phyloP scores from a whole-genome alignment of 2,113 vertebrate species.

The Oncorhynchus tshawytscha region DNA sequence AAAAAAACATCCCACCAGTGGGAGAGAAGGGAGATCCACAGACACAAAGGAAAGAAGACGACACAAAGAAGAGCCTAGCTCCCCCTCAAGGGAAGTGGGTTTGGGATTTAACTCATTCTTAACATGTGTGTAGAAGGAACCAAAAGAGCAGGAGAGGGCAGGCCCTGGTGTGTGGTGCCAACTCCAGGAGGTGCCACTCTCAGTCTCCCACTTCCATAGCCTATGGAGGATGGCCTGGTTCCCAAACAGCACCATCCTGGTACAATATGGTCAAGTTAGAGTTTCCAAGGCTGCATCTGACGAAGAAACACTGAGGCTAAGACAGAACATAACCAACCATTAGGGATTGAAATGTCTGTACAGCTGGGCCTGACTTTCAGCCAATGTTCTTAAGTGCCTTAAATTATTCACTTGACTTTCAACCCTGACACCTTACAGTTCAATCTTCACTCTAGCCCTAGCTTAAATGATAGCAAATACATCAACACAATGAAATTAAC shows the following conservation, averaged over 20 bases:
- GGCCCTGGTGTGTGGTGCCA: no score
- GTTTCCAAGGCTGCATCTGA: neutral
- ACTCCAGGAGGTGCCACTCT: no score
- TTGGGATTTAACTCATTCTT: neutral
- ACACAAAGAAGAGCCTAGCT: no score
- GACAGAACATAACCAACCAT: neutral
- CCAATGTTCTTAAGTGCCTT: neutral
- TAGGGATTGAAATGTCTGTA: neutral
- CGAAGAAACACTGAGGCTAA: neutral
- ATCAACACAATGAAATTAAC: no score
- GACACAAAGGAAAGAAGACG: neutral
- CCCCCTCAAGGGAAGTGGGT: neutral
- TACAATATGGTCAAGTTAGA: no score
- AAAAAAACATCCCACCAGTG: constrained; percentile 14
- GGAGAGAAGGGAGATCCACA: constrained; percentile 6
- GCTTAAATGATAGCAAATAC: no score
- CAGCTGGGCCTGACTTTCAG: neutral
- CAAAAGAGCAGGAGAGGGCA: neutral
- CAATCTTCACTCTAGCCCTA: neutral
- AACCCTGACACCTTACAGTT: neutral
- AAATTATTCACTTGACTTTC: neutral
- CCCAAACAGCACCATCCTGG: no score
- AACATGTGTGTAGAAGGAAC: neutral
- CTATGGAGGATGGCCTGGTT: no score
- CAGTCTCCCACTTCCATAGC: no score